Percentiles rank a stretch among this genome's conserved stretches.
phyloP scores from a whole-genome alignment of 1,140 invertebrate species.

The Musca vetustissima region DNA sequence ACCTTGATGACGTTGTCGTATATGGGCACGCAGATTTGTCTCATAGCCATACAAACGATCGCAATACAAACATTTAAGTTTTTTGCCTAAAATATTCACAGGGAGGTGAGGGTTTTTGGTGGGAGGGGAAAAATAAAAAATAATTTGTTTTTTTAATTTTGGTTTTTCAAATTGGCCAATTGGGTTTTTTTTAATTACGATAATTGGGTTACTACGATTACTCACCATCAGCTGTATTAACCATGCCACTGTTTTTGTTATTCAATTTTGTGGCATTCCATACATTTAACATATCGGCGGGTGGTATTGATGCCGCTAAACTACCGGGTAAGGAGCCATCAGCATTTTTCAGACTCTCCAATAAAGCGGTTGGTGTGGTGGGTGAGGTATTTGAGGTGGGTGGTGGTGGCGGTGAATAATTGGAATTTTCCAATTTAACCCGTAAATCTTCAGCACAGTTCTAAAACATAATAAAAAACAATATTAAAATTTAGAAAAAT shows the following conservation, averaged over 20 bases:
- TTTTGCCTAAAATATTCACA: constrained; percentile 71
- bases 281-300: constrained; percentile 55
- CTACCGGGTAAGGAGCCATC: constrained; percentile 52
- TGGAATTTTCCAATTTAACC: constrained; percentile 61
- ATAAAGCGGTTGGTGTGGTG: constrained; percentile 57
- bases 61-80: constrained; percentile 88
- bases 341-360: constrained; percentile 59
- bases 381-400: constrained; percentile 57
- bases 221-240: constrained; percentile 54
- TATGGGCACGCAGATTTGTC: constrained; percentile 87
- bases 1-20: constrained; percentile 85
- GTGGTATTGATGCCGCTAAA: constrained; percentile 50
- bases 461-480: constrained; percentile 29
- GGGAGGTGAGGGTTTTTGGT: background rate
- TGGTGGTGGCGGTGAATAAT: constrained; percentile 57
- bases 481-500: background rate
- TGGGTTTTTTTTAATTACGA: too few species aligned
- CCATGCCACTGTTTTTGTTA: constrained; percentile 52
- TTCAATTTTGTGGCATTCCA: constrained; percentile 56
- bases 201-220: background rate
- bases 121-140: too few species aligned
- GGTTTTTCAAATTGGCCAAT: background rate
- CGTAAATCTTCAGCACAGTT: constrained; percentile 60
- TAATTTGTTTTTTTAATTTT: too few species aligned
- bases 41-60: constrained; percentile 91